These are phyloP conservation scores for Urocyon cinereoargenteus DNA, from an alignment of 2,797 vertebrate genomes.

Conservation along the genomic window DNA sequence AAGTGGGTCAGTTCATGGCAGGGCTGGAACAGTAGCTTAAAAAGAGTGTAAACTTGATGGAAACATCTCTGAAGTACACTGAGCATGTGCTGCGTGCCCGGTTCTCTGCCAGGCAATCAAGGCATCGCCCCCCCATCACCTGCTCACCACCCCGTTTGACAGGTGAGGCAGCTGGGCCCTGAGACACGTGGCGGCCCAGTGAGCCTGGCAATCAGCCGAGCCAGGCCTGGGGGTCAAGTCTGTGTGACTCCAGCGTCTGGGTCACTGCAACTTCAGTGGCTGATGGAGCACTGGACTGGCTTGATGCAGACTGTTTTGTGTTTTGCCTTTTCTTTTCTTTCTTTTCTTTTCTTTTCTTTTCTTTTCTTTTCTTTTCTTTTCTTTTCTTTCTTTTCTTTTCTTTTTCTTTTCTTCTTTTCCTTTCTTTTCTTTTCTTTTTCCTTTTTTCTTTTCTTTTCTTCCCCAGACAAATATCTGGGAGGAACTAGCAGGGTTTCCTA, in stretches of 20 bases:
- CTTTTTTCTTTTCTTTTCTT: background rate
- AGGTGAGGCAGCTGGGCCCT: background rate
- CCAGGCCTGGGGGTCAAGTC: background rate
- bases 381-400: background rate
- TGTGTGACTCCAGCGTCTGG: background rate
- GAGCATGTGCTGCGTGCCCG: fast-evolving
- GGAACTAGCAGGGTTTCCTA: background rate
- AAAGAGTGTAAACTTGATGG: fast-evolving
- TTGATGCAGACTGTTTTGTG: background rate
- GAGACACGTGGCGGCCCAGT: fast-evolving
- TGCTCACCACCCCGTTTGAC: fast-evolving
- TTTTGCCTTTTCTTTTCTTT: no score
- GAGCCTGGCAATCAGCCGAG: background rate
- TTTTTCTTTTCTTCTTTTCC: no score
- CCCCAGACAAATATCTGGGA: background rate
- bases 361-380: no score
- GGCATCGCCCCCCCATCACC: fast-evolving
- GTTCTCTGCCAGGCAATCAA: background rate
- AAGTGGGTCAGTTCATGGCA: fast-evolving
- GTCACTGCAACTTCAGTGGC: background rate
- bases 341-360: background rate
- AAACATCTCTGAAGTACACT: fast-evolving
- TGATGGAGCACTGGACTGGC: background rate
- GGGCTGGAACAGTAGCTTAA: background rate
- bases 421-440: no score